Conservation (phyloP, 1,140 invertebrate species). For the Copidosoma floridanum region DNA sequence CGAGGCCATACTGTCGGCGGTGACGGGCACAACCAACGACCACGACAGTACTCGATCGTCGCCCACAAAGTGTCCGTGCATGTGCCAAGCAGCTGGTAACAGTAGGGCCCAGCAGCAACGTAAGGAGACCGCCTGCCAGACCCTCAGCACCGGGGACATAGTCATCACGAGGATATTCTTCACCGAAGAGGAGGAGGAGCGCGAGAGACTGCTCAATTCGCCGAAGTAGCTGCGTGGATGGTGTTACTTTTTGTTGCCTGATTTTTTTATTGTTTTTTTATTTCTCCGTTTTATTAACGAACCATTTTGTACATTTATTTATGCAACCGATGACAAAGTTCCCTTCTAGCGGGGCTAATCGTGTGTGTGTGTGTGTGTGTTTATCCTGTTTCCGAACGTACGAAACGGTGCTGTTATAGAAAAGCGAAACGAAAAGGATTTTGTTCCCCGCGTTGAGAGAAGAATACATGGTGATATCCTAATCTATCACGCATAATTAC, state of each 20-base stretch:
- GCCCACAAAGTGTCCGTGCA: constrained; percentile 54
- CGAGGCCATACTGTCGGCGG: constrained; percentile 79
- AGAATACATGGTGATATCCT: too few relatives aligned
- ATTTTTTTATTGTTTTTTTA: too few relatives aligned
- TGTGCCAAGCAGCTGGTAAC: constrained; percentile 51
- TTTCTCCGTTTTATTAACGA: too few relatives aligned
- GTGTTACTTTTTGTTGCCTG: too few relatives aligned
- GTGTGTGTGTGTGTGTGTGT: too few relatives aligned
- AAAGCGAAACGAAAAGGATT: background rate
- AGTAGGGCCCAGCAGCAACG: constrained; percentile 26
- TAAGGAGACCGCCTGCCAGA: constrained; percentile 69
- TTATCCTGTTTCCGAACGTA: too few relatives aligned
- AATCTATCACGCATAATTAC: too few relatives aligned
- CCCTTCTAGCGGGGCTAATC: too few relatives aligned
- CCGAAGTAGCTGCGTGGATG: constrained; percentile 50
- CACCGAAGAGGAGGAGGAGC: constrained; percentile 62
- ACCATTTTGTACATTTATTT: too few relatives aligned
- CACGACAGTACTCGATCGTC: constrained; percentile 37
- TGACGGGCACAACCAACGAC: constrained; percentile 61
- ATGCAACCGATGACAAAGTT: too few relatives aligned
- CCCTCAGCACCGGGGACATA: constrained; percentile 88
- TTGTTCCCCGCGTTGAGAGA: background rate
- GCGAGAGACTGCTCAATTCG: constrained; percentile 47
- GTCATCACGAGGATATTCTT: constrained; percentile 88
- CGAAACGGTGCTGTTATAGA: too few relatives aligned